Conservation (phyloP, 1,140 invertebrate genomes). For the Calycopis cecrops region DNA sequence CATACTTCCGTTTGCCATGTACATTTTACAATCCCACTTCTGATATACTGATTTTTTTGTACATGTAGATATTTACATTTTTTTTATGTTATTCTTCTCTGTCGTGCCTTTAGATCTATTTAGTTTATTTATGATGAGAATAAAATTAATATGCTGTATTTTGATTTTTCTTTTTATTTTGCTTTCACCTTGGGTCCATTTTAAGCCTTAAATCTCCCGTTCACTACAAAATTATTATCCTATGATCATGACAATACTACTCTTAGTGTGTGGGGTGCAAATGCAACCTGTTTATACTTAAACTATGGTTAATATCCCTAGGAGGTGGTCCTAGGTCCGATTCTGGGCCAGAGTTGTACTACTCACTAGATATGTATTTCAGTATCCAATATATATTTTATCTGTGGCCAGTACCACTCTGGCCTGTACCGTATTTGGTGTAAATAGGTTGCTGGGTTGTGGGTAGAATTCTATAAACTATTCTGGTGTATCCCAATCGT, state of each 20-base stretch:
- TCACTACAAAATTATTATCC: constrained; percentile 4
- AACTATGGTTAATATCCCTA: too few relatives aligned
- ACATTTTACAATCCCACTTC: constrained; percentile 59
- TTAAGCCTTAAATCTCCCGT: constrained; percentile 26
- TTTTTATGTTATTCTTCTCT: constrained; percentile 58
- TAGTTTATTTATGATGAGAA: constrained; percentile 68
- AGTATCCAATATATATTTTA: too few relatives aligned
- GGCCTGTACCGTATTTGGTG: too few relatives aligned
- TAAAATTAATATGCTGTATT: constrained; percentile 58
- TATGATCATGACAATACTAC: constrained; percentile 9
- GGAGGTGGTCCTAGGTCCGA: too few relatives aligned
- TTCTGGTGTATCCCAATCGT: too few relatives aligned
- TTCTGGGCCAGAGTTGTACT: too few relatives aligned
- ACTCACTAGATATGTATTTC: too few relatives aligned
- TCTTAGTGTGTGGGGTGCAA: not conserved
- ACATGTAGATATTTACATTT: constrained; percentile 64
- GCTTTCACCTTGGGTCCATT: constrained; percentile 44
- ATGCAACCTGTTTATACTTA: not conserved
- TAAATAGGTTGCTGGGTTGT: too few relatives aligned
- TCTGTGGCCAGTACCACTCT: too few relatives aligned
- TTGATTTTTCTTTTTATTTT: constrained; percentile 45
- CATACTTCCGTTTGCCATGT: constrained; percentile 34
- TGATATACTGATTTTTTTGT: constrained; percentile 39
- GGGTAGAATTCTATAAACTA: too few relatives aligned
- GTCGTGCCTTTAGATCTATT: constrained; percentile 59